Evolutionary conservation across 2,113 vertebrate genomes (phyloP).

Genomic region (Mormyrus lacerda): DNA sequence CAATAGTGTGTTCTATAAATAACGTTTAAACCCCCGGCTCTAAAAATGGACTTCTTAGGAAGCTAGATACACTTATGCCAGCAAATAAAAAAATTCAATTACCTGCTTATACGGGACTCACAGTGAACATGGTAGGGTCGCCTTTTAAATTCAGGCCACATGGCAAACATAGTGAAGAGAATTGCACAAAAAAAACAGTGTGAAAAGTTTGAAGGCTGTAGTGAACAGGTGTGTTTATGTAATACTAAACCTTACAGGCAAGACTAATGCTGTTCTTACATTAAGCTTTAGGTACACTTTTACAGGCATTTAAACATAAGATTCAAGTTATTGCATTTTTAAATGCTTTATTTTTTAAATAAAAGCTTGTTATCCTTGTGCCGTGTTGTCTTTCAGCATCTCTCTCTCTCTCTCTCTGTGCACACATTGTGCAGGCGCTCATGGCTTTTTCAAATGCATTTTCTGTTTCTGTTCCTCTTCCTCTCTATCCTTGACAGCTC

Average conservation of each 20-base stretch:
- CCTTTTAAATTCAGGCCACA: neutral
- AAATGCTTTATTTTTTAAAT: neutral
- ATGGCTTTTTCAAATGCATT: slow-evolving; percentile 39
- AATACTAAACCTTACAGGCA: neutral
- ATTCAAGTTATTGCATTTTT: neutral
- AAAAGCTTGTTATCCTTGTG: neutral
- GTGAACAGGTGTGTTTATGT: neutral
- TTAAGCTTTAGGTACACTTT: neutral
- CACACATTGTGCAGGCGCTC: slow-evolving; percentile 24
- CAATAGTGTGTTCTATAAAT: neutral
- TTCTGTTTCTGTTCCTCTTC: slow-evolving; percentile 34
- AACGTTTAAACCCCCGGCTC: neutral
- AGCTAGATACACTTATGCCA: neutral
- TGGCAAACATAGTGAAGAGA: neutral
- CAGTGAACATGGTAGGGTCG: neutral
- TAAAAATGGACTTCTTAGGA: neutral
- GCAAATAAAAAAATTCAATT: neutral
- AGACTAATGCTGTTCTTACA: neutral
- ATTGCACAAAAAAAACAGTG: neutral
- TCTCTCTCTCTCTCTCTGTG: slow-evolving; percentile 15
- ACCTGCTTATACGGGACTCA: neutral
- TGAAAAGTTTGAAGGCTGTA: neutral
- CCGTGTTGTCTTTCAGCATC: neutral
- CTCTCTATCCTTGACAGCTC: neutral
- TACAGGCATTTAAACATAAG: neutral